A percentile compares a stretch with the other conserved stretches of the same genome.
These are phyloP conservation scores for Chloromyia formosa DNA, from an alignment of 2,888 invertebrate species.

Conservation along the genomic window DNA sequence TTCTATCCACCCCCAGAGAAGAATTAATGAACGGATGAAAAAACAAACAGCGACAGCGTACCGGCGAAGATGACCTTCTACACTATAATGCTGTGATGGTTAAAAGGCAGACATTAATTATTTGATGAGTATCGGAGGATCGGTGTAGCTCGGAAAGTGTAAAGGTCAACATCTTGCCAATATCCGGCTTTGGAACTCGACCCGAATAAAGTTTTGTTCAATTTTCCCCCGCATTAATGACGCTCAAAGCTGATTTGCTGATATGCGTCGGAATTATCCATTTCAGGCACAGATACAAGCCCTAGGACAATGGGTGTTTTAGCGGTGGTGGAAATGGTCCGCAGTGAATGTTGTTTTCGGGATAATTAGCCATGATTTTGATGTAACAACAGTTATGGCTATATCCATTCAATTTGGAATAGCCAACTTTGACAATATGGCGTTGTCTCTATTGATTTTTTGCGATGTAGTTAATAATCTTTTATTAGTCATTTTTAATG, in stretches of 20 bases:
- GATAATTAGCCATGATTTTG: conserved; percentile 7
- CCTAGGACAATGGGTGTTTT: too few species aligned
- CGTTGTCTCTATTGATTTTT: too few species aligned
- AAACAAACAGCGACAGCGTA: too few species aligned
- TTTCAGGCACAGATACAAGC: not conserved
- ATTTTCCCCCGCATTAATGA: conserved; percentile 19
- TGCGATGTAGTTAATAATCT: too few species aligned
- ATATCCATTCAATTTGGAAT: conserved; percentile 16
- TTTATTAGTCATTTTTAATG: too few species aligned
- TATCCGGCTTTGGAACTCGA: too few species aligned
- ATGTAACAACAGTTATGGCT: not conserved
- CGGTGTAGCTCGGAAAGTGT: too few species aligned
- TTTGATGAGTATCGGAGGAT: conserved; percentile 1
- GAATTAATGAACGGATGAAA: too few species aligned
- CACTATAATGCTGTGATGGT: not conserved
- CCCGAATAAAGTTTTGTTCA: conserved; percentile 13
- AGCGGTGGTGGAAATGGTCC: conserved; percentile 4
- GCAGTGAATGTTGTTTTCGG: not conserved
- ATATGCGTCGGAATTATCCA: conserved; percentile 28
- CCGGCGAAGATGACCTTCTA: too few species aligned
- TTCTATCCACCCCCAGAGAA: too few species aligned
- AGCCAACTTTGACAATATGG: too few species aligned
- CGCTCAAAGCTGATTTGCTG: conserved; percentile 13
- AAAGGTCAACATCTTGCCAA: too few species aligned
- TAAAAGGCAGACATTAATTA: conserved; percentile 10